These are phyloP conservation scores for Laodelphax striatellus DNA, from an alignment of 1,140 invertebrate species.

Conservation along the genomic window DNA sequence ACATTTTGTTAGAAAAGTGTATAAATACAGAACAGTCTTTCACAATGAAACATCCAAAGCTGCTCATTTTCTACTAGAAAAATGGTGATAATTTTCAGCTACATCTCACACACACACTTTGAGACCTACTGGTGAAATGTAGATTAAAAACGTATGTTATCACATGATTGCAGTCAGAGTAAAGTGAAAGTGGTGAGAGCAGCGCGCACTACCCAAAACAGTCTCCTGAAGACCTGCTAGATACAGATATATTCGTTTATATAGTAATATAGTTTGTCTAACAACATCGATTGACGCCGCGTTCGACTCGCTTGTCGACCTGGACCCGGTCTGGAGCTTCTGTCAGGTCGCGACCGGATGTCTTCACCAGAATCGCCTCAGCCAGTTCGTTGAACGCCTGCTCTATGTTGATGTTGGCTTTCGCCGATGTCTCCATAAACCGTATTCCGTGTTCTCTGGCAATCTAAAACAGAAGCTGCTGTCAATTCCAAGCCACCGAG, in stretches of 20 bases:
- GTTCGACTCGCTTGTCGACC: slow-evolving; percentile 21
- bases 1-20: too few species aligned
- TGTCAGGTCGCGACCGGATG: slow-evolving; percentile 49
- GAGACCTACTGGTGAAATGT: too few species aligned
- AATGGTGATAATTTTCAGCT: too few species aligned
- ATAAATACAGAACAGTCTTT: too few species aligned
- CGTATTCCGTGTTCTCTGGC: slow-evolving; percentile 94
- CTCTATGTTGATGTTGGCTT: slow-evolving; percentile 96
- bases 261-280: slow-evolving; percentile 6
- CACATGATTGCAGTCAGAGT: slow-evolving; percentile 2
- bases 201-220: not conserved
- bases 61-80: too few species aligned
- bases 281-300: slow-evolving; percentile 20
- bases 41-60: too few species aligned
- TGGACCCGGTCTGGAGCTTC: slow-evolving; percentile 54
- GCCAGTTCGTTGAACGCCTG: slow-evolving; percentile 93
- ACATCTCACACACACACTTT: too few species aligned
- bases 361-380: slow-evolving; percentile 89
- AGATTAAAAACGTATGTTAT: too few species aligned
- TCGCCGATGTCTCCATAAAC: slow-evolving; percentile 98
- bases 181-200: not conserved
- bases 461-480: slow-evolving; percentile 51
- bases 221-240: not conserved
- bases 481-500: too few species aligned
- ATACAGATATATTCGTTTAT: not conserved